A percentile compares a stretch with the other conserved stretches of the same genome.
Evolutionary conservation across 2,113 vertebrate genomes (phyloP).

Genomic region (Cromileptes altivelis): DNA sequence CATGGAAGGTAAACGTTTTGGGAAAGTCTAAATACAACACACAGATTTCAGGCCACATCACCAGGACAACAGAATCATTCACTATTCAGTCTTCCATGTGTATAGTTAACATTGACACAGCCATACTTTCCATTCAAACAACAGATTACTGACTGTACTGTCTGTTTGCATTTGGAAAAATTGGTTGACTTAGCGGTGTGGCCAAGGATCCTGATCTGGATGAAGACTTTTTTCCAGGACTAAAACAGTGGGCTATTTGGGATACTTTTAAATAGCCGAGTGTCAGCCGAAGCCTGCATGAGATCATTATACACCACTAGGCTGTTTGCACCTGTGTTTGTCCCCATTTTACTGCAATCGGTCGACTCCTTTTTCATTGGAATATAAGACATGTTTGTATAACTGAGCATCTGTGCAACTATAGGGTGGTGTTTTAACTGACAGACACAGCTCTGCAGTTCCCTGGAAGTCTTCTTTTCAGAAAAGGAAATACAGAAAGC

Average conservation of each 20-base stretch:
- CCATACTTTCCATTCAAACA: conserved; percentile 54
- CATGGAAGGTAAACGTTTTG: not conserved
- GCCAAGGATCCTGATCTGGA: conserved; percentile 40
- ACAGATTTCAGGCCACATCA: not conserved
- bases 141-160: conserved; percentile 18
- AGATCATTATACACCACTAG: too few relatives aligned
- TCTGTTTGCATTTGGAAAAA: conserved; percentile 59
- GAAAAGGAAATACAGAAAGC: not conserved
- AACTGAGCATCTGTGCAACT: not conserved
- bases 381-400: not conserved
- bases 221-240: conserved; percentile 23
- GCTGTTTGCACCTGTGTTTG: not conserved
- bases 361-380: not conserved
- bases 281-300: not conserved
- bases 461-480: not conserved
- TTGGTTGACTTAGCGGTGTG: conserved; percentile 23
- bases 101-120: conserved; percentile 14
- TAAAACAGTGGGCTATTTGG: conserved; percentile 6
- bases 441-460: not conserved
- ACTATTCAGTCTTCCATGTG: conserved; percentile 14
- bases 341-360: not conserved
- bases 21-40: conserved; percentile 3
- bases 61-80: conserved; percentile 28
- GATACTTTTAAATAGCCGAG: not conserved
- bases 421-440: not conserved